Percentiles rank a stretch among this genome's conserved stretches.
Conservation (phyloP, 1,140 invertebrate species). For the Fopius arisanus region DNA sequence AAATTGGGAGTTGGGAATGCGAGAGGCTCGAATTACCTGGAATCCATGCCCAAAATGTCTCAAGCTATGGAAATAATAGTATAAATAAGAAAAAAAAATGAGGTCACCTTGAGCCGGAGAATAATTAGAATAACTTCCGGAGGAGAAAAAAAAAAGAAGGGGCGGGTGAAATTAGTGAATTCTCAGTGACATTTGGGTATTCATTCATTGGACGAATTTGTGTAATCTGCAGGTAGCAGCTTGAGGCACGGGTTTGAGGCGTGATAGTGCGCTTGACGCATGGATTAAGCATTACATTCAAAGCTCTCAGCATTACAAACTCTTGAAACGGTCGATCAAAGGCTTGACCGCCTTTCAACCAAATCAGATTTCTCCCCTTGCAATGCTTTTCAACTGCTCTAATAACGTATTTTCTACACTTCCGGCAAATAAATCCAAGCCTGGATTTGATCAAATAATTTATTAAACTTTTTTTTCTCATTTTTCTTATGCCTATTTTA, state of each 20-base stretch:
- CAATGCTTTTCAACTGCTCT: background rate
- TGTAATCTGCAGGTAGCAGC: slow-evolving; percentile 45
- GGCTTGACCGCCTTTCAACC: slow-evolving; percentile 12
- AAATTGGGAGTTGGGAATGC: slow-evolving; percentile 39
- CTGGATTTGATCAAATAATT: slow-evolving; percentile 48
- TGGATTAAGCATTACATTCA: slow-evolving; percentile 44
- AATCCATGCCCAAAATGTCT: background rate
- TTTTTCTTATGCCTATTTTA: slow-evolving; percentile 44
- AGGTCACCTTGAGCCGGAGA: background rate
- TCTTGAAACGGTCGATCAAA: slow-evolving; percentile 3
- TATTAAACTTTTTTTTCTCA: slow-evolving; percentile 47
- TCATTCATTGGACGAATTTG: slow-evolving; percentile 56
- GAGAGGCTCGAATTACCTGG: background rate
- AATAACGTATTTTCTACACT: background rate
- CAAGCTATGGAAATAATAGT: background rate
- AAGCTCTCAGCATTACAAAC: slow-evolving; percentile 27
- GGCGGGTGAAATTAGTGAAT: background rate
- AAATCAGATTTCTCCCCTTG: background rate
- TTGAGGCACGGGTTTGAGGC: slow-evolving; percentile 44
- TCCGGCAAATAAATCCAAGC: background rate
- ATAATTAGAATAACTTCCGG: slow-evolving; percentile 12
- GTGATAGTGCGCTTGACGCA: slow-evolving; percentile 49
- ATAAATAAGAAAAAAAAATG: too few species aligned
- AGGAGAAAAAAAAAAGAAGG: background rate
- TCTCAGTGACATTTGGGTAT: background rate